Evolutionary conservation across 2,888 invertebrate genomes (phyloP), one percentile per base, ranked within the genome.

Genomic region (Apamea monoglypha): DNA sequence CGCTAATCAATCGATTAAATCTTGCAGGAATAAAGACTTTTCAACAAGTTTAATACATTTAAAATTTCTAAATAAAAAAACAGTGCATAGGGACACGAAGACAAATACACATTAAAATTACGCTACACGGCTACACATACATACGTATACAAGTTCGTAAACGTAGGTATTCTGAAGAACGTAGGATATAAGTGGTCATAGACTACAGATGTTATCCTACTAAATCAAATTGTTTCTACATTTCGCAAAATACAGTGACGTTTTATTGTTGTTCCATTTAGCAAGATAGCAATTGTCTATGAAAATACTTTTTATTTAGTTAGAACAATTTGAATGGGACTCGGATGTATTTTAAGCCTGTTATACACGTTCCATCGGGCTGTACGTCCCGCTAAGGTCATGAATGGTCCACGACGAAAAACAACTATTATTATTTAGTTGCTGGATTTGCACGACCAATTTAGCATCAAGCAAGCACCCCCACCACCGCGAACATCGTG

Each of bases 1-100:
- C 59, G 68, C 47, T 80, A 59, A 80, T 87, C 50, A 84, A 76
- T 81, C 82, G 75, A 88, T 90, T 70, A 90, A 88, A 87, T 89
- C 88, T 91, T 88, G 74, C 68, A 70, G 75, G 74, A 81, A 74
- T 64, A 77, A 80, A 66, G 50, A 83, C 50, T 72, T 75, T 79
- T 69, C 44, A 85, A 69, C 73, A 79, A 67, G 40, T 80, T 73
- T 67, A 86, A 44, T 79, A 82, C 76, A 89, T 89, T 88, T 84
- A 88, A 88, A 87, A 85, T 81, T 83, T 88, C 78, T 83, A 81
- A 89, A 88, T 81, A 86, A 89, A 86, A 91, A 91, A 89, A 88
- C 85, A 90, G 84, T 89, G 86, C 87, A 81, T 81, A 88, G 87
- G 90, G 92, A 94, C 94, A 93, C 93, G 93, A 93, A 93, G 93